These are phyloP conservation scores for Sprattus sprattus DNA, from an alignment of 2,113 vertebrate species.

Conservation along the genomic window DNA sequence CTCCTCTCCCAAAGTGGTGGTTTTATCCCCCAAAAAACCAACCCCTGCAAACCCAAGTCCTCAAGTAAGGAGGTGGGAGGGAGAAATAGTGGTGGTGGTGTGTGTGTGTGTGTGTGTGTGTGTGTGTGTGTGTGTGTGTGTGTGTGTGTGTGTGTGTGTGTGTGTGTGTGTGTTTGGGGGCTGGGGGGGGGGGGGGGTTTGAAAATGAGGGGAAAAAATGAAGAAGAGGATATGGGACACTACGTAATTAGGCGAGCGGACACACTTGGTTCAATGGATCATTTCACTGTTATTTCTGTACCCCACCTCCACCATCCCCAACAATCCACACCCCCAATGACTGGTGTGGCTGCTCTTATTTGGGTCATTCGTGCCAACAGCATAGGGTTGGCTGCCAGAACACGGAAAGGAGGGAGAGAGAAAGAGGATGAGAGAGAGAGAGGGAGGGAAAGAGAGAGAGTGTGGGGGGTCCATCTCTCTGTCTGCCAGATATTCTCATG, in stretches of 20 bases:
- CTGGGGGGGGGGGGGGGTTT: conserved; percentile 54
- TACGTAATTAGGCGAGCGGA: conserved; percentile 76
- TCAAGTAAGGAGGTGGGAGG: conserved; percentile 64
- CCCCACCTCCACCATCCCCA: background rate
- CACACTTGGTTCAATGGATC: conserved; percentile 65
- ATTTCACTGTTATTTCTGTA: conserved; percentile 62
- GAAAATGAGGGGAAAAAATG: conserved; percentile 44
- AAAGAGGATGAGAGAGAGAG: conserved; percentile 21
- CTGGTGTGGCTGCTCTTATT: conserved; percentile 65
- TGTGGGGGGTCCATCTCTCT: conserved; percentile 6
- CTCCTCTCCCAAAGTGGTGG: conserved; percentile 72
- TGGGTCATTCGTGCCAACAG: conserved; percentile 62
- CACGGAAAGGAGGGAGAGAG: conserved; percentile 29
- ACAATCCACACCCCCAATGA: conserved; percentile 42
- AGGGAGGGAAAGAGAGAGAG: conserved; percentile 27
- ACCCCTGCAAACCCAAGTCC: conserved; percentile 77
- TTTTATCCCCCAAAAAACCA: conserved; percentile 87
- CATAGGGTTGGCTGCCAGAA: conserved; percentile 40
- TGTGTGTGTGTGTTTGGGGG: conserved; percentile 17
- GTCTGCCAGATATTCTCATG: conserved; percentile 41
- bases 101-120: conserved; percentile 28
- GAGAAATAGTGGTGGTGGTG: conserved; percentile 12
- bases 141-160: no score
- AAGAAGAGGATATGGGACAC: conserved; percentile 66
- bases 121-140: no score